phyloP scores from a whole-genome alignment of 2,797 vertebrate genomes.

The Eospalax fontanierii region DNA sequence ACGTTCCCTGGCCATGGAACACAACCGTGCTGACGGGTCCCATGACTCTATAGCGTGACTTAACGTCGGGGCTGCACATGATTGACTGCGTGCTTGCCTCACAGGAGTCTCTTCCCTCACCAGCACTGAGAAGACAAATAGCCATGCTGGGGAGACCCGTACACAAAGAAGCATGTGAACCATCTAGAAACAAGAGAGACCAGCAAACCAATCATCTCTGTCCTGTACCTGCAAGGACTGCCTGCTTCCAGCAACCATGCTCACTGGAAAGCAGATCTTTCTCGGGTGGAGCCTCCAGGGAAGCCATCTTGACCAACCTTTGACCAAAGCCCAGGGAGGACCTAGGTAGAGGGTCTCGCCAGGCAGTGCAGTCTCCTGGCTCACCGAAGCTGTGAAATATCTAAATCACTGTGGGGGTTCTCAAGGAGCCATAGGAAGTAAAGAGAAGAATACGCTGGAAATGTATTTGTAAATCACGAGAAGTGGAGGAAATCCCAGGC shows the following conservation, averaged over 20 bases:
- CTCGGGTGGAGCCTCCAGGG: not conserved
- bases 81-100: rapidly evolving
- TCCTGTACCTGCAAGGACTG: rapidly evolving
- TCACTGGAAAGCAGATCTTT: not conserved
- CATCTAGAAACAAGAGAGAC: not conserved
- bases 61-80: not conserved
- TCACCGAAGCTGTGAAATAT: not conserved
- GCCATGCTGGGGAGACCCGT: rapidly evolving
- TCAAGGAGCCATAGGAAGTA: not conserved
- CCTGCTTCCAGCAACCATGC: not conserved
- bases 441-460: no score
- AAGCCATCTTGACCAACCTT: no score
- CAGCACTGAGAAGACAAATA: not conserved
- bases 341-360: not conserved
- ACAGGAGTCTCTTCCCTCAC: not conserved
- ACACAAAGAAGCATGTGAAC: not conserved
- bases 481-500: not conserved
- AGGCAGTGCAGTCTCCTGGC: not conserved
- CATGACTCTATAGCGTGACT: not conserved
- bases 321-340: not conserved
- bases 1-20: no score
- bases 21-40: no score
- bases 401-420: rapidly evolving
- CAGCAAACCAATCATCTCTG: not conserved
- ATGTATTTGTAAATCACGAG: not conserved